phyloP scores from a whole-genome alignment of 2,888 invertebrate species.

The Cancer borealis region DNA sequence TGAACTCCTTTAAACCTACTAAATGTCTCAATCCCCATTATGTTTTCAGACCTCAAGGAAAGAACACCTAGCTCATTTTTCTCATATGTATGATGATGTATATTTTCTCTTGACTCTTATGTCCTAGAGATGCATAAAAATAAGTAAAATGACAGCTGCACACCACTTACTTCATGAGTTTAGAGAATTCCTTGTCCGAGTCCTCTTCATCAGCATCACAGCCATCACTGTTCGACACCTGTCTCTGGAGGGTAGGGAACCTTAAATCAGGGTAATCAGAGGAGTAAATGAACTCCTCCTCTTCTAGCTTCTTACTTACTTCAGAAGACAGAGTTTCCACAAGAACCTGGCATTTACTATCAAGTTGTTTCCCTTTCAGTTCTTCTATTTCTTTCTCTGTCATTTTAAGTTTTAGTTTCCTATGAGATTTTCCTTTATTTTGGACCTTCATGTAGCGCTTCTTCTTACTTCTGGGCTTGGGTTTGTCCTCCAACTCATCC shows the following conservation, averaged over 20 bases:
- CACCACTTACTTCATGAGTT: conserved; percentile 69
- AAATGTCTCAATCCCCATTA: too few relatives aligned
- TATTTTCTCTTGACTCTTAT: too few relatives aligned
- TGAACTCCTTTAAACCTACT: too few relatives aligned
- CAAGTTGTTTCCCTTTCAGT: conserved; percentile 62
- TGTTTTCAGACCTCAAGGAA: too few relatives aligned
- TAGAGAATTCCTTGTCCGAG: conserved; percentile 66
- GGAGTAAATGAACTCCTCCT: conserved; percentile 57
- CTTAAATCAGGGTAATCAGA: conserved; percentile 62
- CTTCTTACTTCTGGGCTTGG: conserved; percentile 66
- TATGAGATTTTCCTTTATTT: neutral
- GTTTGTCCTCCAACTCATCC: conserved; percentile 61
- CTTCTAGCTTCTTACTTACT: conserved; percentile 52
- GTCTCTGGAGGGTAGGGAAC: neutral
- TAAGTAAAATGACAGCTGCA: neutral
- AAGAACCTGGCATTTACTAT: conserved; percentile 45
- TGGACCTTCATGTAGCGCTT: conserved; percentile 20
- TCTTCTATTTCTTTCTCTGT: conserved; percentile 61
- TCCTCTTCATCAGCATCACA: conserved; percentile 73
- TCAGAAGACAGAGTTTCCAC: conserved; percentile 28
- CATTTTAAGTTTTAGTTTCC: neutral
- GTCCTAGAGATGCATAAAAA: neutral
- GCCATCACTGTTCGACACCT: conserved; percentile 50
- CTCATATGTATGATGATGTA: neutral
- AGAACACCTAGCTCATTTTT: neutral